phyloP scores from a whole-genome alignment of 2,113 vertebrate species.

The Macquaria ambigua region DNA sequence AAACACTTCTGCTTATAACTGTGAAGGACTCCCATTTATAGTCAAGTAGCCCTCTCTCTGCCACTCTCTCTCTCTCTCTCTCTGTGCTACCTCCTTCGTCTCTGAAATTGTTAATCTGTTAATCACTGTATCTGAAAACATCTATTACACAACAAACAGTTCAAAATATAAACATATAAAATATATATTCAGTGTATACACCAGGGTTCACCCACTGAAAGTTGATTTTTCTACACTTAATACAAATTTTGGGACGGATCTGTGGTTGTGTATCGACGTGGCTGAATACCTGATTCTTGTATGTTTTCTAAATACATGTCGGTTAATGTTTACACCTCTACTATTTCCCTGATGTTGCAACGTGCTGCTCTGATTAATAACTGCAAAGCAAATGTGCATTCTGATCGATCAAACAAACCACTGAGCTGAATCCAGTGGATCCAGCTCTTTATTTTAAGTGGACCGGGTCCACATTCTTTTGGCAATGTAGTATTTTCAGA shows the following conservation, averaged over 20 bases:
- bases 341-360: too few species aligned
- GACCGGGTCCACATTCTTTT: background rate
- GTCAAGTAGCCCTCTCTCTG: conserved; percentile 13
- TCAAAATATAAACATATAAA: too few species aligned
- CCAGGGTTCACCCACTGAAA: too few species aligned
- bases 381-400: too few species aligned
- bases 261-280: background rate
- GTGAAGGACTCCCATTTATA: conserved; percentile 54
- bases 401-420: too few species aligned
- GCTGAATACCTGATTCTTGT: background rate
- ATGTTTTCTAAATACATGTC: background rate
- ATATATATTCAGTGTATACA: too few species aligned
- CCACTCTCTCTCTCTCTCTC: background rate
- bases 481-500: background rate
- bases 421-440: too few species aligned
- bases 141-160: background rate
- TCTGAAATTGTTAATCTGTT: background rate
- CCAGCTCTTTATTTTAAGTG: too few species aligned
- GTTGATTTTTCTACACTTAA: background rate
- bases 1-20: conserved; percentile 54
- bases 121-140: background rate
- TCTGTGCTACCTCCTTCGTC: background rate
- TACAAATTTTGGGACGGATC: background rate
- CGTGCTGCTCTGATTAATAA: too few species aligned
- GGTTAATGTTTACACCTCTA: too few species aligned